These are phyloP conservation scores for Cheilosia urbana DNA, from an alignment of 2,888 invertebrate genomes.

Conservation along the genomic window DNA sequence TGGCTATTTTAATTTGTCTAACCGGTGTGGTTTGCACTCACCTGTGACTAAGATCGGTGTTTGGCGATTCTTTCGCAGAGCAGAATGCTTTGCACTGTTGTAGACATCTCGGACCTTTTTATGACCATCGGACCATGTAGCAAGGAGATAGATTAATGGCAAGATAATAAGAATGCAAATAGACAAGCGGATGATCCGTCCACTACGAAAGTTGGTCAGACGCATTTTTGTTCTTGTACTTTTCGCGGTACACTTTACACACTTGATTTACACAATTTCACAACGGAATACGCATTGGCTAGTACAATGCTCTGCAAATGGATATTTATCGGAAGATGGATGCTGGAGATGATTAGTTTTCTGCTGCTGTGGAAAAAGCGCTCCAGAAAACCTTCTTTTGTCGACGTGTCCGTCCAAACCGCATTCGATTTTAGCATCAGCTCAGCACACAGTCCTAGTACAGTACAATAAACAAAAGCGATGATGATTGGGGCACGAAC, in stretches of 20 bases:
- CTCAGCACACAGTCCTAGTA: slow-evolving; percentile 36
- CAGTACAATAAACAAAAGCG: slow-evolving; percentile 70
- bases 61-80: slow-evolving; percentile 77
- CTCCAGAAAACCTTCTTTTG: slow-evolving; percentile 64
- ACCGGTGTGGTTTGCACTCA: slow-evolving; percentile 72
- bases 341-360: slow-evolving; percentile 4
- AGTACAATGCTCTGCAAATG: background rate
- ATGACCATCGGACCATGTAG: slow-evolving; percentile 86
- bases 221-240: slow-evolving; percentile 84
- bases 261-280: slow-evolving; percentile 34
- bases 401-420: slow-evolving; percentile 68
- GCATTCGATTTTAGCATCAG: slow-evolving; percentile 49
- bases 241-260: slow-evolving; percentile 34
- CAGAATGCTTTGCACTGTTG: slow-evolving; percentile 67
- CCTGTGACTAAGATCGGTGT: slow-evolving; percentile 82
- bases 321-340: background rate
- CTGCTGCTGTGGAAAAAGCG: slow-evolving; percentile 25
- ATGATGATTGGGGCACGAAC: slow-evolving; percentile 14
- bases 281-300: slow-evolving; percentile 15
- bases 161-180: slow-evolving; percentile 85
- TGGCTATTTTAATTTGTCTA: background rate
- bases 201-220: slow-evolving; percentile 86
- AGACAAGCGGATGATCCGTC: slow-evolving; percentile 86
- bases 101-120: slow-evolving; percentile 81
- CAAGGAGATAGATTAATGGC: slow-evolving; percentile 87